Conservation (phyloP, 2,113 vertebrate genomes). For the Callipepla squamata region DNA sequence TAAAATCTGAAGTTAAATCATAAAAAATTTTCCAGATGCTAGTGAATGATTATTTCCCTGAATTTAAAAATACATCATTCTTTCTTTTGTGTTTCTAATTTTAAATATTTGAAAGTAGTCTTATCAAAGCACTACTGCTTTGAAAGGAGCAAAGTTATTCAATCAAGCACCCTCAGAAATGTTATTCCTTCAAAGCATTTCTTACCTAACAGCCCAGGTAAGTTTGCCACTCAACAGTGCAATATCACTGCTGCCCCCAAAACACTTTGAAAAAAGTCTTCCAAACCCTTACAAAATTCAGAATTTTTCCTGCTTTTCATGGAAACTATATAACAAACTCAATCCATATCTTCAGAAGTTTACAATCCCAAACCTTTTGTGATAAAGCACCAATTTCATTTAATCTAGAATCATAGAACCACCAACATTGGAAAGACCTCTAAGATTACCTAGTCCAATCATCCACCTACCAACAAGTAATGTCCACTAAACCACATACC, state of each 20-base stretch:
- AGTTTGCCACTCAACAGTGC: neutral
- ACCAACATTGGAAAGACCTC: too few relatives aligned
- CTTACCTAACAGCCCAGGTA: neutral
- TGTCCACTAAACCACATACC: too few relatives aligned
- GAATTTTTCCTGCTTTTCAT: neutral
- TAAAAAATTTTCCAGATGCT: neutral
- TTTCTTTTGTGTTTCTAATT: neutral
- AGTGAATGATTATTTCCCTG: neutral
- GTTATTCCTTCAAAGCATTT: neutral
- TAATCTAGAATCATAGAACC: neutral
- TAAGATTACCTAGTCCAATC: too few relatives aligned
- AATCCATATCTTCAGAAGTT: neutral
- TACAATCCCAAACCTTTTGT: neutral
- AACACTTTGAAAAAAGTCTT: neutral
- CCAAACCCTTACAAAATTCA: neutral
- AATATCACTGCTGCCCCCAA: neutral
- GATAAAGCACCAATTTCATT: neutral
- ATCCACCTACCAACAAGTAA: too few relatives aligned
- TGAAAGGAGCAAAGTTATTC: neutral
- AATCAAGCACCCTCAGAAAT: neutral
- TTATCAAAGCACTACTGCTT: neutral
- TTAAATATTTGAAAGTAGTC: neutral
- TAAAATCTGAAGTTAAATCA: accelerated
- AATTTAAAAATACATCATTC: neutral
- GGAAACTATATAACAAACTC: neutral